Evolutionary conservation across 2,888 invertebrate species (phyloP).

Genomic region (Invenusta paracnida): DNA sequence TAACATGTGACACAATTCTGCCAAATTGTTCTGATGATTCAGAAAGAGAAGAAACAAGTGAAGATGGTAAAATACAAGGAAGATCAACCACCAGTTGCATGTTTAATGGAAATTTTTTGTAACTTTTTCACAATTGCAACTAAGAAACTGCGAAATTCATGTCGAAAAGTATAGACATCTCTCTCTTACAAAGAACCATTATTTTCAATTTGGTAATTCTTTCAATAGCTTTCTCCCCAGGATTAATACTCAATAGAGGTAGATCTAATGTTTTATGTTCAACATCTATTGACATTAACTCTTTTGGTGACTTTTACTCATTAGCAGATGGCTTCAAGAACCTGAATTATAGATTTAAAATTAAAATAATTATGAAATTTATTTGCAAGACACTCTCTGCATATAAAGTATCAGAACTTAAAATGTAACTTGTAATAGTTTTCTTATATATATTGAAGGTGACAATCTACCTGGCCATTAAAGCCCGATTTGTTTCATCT

Average conservation of each 20-base stretch:
- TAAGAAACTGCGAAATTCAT: not conserved
- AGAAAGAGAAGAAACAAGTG: not conserved
- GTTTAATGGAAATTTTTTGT: not conserved
- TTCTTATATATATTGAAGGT: not conserved
- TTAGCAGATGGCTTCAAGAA: not conserved
- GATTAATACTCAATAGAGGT: not conserved
- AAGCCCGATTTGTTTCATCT: not conserved
- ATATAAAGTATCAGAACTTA: not conserved
- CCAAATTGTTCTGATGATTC: not conserved
- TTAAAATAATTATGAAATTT: not conserved
- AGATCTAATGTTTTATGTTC: not conserved
- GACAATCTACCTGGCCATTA: not conserved
- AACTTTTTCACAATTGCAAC: not conserved
- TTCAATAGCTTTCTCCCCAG: not conserved
- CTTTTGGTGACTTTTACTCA: not conserved
- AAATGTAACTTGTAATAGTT: not conserved
- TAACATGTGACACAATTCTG: not conserved
- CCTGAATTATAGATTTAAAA: not conserved
- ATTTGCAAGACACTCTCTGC: not conserved
- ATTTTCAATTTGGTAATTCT: not conserved
- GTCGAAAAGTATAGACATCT: not conserved
- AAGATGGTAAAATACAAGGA: not conserved
- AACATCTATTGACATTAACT: not conserved
- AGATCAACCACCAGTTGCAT: not conserved
- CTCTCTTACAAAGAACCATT: not conserved